phyloP scores from a whole-genome alignment of 2,888 invertebrate genomes.

The Philhelius pedissequus region DNA sequence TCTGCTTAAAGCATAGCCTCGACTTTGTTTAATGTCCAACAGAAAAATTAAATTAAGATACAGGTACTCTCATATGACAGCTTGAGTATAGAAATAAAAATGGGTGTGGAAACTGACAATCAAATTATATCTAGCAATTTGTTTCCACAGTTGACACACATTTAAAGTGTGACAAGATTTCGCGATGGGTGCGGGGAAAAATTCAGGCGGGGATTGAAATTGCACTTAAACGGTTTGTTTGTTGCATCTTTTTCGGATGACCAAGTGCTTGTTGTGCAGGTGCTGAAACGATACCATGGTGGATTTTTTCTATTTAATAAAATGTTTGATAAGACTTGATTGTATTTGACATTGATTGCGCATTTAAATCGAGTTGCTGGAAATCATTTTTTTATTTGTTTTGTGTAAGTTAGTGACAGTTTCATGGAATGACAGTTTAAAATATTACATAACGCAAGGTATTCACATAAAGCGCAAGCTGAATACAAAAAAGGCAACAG shows the following conservation, averaged over 20 bases:
- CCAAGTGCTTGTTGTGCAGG: slow-evolving; percentile 12
- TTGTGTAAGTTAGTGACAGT: neutral
- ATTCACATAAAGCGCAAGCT: neutral
- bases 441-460: neutral
- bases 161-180: slow-evolving; percentile 53
- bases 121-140: slow-evolving; percentile 53
- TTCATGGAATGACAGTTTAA: neutral
- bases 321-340: slow-evolving; percentile 37
- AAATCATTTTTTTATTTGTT: neutral
- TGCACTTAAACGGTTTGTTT: slow-evolving; percentile 14
- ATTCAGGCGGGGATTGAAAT: neutral
- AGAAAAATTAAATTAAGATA: slow-evolving; percentile 10
- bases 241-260: slow-evolving; percentile 4
- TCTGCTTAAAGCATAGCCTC: slow-evolving; percentile 47
- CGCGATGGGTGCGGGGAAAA: too few relatives aligned
- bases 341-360: slow-evolving; percentile 41
- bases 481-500: too few relatives aligned
- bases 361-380: slow-evolving; percentile 8
- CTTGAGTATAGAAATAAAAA: neutral
- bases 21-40: slow-evolving; percentile 40
- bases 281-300: slow-evolving; percentile 11
- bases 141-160: slow-evolving; percentile 59
- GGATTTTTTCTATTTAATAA: slow-evolving; percentile 9
- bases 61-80: neutral
- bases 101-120: slow-evolving; percentile 63